Percentiles rank a stretch among this genome's conserved stretches.
phyloP scores from a whole-genome alignment of 2,113 vertebrate species.

The Microcebus ravelobensis region DNA sequence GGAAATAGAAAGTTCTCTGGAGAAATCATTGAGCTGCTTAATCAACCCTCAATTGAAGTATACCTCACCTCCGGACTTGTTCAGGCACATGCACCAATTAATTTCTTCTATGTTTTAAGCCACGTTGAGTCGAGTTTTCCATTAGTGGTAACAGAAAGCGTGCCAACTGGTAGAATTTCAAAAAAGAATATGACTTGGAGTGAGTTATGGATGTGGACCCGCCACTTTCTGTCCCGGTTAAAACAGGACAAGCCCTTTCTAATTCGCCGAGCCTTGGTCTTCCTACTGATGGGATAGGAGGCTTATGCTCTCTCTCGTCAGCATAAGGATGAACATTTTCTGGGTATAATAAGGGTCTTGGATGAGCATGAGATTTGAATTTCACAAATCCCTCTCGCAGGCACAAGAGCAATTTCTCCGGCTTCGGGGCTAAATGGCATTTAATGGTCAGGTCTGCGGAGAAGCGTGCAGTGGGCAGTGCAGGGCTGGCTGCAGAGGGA shows the following conservation, averaged over 20 bases:
- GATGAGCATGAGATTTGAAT: neutral
- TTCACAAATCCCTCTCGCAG: neutral
- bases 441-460: neutral
- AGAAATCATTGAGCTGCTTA: neutral
- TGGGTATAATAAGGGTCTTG: neutral
- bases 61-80: neutral
- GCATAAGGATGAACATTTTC: neutral
- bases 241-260: neutral
- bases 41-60: neutral
- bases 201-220: neutral
- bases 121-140: neutral
- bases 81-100: neutral
- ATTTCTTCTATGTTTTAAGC: neutral
- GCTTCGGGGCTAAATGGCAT: neutral
- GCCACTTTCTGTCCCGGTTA: neutral
- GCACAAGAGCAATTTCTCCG: too few relatives aligned
- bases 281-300: neutral
- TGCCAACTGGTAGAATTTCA: neutral
- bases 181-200: neutral
- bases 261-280: neutral
- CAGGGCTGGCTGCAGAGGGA: too few relatives aligned
- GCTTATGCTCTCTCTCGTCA: neutral
- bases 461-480: neutral
- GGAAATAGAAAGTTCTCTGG: neutral
- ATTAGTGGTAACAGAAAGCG: neutral